Evolutionary conservation across 2,888 invertebrate genomes (phyloP).

Genomic region (Metopia argyrocephala): DNA sequence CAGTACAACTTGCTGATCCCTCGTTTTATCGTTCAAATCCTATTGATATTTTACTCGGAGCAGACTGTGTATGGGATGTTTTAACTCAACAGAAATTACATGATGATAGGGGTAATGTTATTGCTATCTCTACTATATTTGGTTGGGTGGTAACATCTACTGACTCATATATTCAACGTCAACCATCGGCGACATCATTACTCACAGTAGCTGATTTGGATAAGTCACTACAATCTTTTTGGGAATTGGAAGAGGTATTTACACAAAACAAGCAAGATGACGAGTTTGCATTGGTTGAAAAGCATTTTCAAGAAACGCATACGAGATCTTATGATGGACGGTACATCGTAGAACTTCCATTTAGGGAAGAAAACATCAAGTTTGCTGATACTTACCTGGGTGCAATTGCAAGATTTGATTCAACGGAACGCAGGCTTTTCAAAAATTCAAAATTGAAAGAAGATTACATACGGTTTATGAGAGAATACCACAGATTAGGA

Average conservation of each 20-base stretch:
- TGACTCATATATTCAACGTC: no score
- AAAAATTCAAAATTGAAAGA: neutral
- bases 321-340: neutral
- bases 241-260: no score
- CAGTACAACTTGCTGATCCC: neutral
- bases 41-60: no score
- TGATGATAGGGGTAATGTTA: no score
- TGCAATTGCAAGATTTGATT: conserved; percentile 6
- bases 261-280: no score
- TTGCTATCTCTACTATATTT: no score
- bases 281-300: neutral
- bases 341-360: conserved; percentile 29
- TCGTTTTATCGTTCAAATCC: neutral
- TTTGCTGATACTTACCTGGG: conserved; percentile 24
- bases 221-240: no score
- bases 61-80: no score
- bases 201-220: no score
- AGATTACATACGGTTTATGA: neutral
- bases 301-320: conserved; percentile 23
- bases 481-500: conserved; percentile 3
- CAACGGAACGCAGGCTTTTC: conserved; percentile 1
- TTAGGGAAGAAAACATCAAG: neutral
- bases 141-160: no score
- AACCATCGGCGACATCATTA: no score
- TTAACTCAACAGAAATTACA: no score